Conservation (phyloP, 1,140 invertebrate genomes). For the Diachasma alloeum region DNA sequence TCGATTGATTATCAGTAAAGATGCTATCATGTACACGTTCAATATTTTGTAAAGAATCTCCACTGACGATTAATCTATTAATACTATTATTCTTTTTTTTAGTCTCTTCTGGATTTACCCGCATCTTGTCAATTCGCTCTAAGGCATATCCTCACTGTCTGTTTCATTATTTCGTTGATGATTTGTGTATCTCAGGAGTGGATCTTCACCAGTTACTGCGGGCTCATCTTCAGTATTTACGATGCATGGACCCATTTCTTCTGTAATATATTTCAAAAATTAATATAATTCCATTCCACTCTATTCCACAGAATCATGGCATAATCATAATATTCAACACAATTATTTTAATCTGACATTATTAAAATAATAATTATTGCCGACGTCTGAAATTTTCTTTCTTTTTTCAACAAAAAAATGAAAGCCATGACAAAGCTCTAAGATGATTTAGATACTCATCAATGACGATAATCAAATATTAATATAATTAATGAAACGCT, state of each 20-base stretch:
- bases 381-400: too few relatives aligned
- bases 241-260: conserved; percentile 48
- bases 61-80: conserved; percentile 17
- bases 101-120: background rate
- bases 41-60: background rate
- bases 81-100: conserved; percentile 32
- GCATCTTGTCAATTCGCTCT: conserved; percentile 31
- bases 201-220: conserved; percentile 49
- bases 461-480: too few relatives aligned
- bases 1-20: conserved; percentile 4
- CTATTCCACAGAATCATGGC: background rate
- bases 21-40: background rate
- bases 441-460: too few relatives aligned
- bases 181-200: conserved; percentile 58
- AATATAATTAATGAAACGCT: conserved; percentile 24
- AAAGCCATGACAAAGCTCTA: too few relatives aligned
- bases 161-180: conserved; percentile 54
- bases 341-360: too few relatives aligned
- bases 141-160: conserved; percentile 50
- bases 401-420: too few relatives aligned
- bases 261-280: conserved; percentile 38
- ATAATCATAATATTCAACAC: too few relatives aligned
- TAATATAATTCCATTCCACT: background rate
- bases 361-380: background rate
- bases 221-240: conserved; percentile 56